Conservation (phyloP, 2,888 invertebrate species). For the Microplitis deprimator region DNA sequence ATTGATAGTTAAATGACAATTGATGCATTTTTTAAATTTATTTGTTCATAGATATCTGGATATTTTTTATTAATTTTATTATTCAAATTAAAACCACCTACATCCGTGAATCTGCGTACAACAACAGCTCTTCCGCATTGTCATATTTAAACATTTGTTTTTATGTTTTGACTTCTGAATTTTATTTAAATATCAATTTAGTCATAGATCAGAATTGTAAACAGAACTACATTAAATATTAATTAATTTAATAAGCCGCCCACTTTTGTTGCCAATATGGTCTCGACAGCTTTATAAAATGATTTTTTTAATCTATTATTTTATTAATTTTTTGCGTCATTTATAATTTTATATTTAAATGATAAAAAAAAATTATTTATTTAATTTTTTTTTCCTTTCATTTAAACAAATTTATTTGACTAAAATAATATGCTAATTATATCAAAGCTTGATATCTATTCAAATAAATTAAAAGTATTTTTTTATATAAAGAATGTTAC, state of each 20-base stretch:
- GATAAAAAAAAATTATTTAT: not conserved
- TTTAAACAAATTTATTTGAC: not conserved
- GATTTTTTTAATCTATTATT: not conserved
- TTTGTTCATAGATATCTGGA: not conserved
- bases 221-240: not conserved
- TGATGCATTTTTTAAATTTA: constrained; percentile 20
- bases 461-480: not conserved
- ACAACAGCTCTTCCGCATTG: not conserved
- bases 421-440: not conserved
- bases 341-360: not conserved
- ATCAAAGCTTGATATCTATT: not conserved
- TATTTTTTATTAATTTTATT: not conserved
- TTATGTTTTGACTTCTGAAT: not conserved
- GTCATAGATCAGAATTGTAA: not conserved
- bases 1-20: constrained; percentile 15
- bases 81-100: not conserved
- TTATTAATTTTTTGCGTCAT: not conserved
- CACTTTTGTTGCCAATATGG: not conserved
- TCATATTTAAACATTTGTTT: not conserved
- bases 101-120: not conserved
- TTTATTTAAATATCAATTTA: not conserved
- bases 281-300: not conserved
- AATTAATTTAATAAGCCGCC: not conserved
- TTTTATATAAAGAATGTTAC: too few relatives aligned
- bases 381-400: not conserved